Evolutionary conservation across 2,888 invertebrate genomes (phyloP).

Genomic region (Leistus spinibarbis): DNA sequence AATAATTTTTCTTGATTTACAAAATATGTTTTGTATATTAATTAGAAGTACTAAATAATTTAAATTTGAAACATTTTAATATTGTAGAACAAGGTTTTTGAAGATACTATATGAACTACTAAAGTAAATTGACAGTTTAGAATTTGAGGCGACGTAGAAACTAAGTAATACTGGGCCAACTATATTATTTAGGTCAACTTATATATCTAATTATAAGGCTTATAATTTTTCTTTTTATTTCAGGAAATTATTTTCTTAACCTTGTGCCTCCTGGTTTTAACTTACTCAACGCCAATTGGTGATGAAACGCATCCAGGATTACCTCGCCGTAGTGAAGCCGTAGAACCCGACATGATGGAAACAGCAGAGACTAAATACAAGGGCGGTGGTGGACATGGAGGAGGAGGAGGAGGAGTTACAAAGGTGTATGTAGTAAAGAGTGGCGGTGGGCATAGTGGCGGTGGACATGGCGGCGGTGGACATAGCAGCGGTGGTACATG

Average conservation of each 20-base stretch:
- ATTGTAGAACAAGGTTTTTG: too few relatives aligned
- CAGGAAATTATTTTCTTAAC: neutral
- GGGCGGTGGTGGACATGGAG: constrained; percentile 27
- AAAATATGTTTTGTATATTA: too few relatives aligned
- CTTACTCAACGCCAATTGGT: constrained; percentile 1
- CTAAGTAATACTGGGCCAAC: too few relatives aligned
- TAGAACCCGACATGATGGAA: constrained; percentile 37
- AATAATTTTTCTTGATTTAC: too few relatives aligned
- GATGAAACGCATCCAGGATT: constrained; percentile 33
- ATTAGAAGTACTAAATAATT: too few relatives aligned
- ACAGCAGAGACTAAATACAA: constrained; percentile 47
- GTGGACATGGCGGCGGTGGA: constrained; percentile 27
- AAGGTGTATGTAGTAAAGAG: neutral
- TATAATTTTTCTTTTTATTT: neutral
- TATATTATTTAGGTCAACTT: too few relatives aligned
- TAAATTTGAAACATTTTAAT: too few relatives aligned
- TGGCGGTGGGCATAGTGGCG: too few relatives aligned
- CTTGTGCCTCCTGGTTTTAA: constrained; percentile 22
- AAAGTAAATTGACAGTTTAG: too few relatives aligned
- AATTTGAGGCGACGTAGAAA: too few relatives aligned
- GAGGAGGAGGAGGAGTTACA: constrained; percentile 36
- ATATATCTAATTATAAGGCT: neutral
- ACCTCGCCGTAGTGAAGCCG: constrained; percentile 41
- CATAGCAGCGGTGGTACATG: constrained; percentile 43
- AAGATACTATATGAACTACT: too few relatives aligned